Conservation (phyloP, 1,140 invertebrate genomes). For the Drepana arcuata region DNA sequence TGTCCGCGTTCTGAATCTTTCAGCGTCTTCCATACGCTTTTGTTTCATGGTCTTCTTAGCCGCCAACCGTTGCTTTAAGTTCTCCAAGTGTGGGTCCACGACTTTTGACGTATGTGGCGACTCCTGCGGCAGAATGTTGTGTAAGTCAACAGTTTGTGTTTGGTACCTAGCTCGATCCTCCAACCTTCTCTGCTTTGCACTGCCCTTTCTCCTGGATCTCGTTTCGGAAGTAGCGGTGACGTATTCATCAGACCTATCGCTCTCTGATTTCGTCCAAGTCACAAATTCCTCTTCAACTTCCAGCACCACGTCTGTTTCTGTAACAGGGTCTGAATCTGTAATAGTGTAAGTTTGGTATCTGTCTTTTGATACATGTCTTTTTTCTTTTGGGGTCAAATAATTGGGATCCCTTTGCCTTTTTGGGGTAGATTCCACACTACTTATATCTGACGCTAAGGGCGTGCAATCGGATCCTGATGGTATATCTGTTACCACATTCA, state of each 20-base stretch:
- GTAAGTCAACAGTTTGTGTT: constrained; percentile 74
- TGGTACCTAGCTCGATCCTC: constrained; percentile 79
- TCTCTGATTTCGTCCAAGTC: constrained; percentile 62
- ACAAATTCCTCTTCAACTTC: constrained; percentile 48
- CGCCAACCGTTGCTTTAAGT: constrained; percentile 64
- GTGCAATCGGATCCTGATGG: constrained; percentile 62
- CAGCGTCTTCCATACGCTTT: constrained; percentile 73
- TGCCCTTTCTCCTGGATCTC: constrained; percentile 39
- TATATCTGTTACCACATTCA: constrained; percentile 63
- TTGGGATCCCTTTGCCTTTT: constrained; percentile 72
- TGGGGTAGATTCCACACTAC: constrained; percentile 81
- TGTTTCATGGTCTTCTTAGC: constrained; percentile 71
- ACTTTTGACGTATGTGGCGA: constrained; percentile 11
- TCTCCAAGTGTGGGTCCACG: constrained; percentile 47
- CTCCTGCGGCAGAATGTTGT: constrained; percentile 35
- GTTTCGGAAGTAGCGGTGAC: constrained; percentile 44
- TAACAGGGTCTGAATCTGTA: constrained; percentile 59
- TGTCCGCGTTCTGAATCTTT: constrained; percentile 77
- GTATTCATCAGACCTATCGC: constrained; percentile 57
- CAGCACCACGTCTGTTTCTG: constrained; percentile 31
- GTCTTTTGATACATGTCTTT: constrained; percentile 79
- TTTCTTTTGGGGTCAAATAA: constrained; percentile 82
- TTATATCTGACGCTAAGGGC: constrained; percentile 67
- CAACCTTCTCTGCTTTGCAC: constrained; percentile 78
- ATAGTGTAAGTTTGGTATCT: constrained; percentile 87